These are phyloP conservation scores for Crocodylus rhombifer DNA, from an alignment of 2,797 vertebrate species.

Conservation along the genomic window DNA sequence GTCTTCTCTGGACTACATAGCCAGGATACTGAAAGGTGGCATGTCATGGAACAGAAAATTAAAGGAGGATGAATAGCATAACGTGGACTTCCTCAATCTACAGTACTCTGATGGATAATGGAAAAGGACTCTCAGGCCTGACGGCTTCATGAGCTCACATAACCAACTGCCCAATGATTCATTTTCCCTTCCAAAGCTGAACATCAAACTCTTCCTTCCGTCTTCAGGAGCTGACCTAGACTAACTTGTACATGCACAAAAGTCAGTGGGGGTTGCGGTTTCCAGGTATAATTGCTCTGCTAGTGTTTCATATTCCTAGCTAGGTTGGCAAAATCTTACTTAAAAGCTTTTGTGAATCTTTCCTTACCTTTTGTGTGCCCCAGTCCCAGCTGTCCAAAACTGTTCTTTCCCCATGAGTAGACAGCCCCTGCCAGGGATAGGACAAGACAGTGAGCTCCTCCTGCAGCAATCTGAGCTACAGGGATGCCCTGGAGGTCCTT, in stretches of 20 bases:
- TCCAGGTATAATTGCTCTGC: not conserved
- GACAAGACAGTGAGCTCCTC: conserved; percentile 71
- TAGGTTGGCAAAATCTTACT: not conserved
- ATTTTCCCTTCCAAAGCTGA: not conserved
- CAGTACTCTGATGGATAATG: not conserved
- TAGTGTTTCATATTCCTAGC: not conserved
- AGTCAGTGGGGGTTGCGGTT: not conserved
- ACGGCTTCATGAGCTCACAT: not conserved
- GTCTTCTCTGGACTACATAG: no score
- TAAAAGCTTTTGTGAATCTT: not conserved
- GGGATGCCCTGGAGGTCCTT: conserved; percentile 64
- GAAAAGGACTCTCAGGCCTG: not conserved
- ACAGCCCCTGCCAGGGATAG: conserved; percentile 78
- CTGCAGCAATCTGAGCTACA: conserved; percentile 77
- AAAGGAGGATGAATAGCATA: not conserved
- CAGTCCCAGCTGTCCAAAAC: conserved; percentile 79
- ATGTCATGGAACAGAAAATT: not conserved
- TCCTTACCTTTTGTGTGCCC: conserved; percentile 76
- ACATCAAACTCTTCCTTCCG: not conserved
- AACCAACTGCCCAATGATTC: not conserved
- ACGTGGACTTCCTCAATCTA: not conserved
- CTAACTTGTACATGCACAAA: not conserved
- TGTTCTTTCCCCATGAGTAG: conserved; percentile 81
- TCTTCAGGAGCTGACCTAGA: not conserved
- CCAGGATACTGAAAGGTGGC: no score